phyloP scores from a whole-genome alignment of 2,113 vertebrate species.

The Hydrolagus affinis region DNA sequence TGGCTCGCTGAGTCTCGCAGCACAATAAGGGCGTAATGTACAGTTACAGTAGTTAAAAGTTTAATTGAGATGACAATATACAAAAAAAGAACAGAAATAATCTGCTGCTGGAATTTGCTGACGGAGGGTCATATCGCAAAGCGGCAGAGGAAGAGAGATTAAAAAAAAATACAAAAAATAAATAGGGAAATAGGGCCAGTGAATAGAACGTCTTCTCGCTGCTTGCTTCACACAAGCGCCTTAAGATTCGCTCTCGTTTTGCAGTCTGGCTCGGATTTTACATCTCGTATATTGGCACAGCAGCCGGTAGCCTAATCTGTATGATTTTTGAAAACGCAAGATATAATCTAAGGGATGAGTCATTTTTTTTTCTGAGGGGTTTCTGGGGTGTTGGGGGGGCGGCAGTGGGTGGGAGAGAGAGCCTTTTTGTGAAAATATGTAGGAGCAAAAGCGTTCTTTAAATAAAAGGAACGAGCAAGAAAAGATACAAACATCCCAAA shows the following conservation, averaged over 20 bases:
- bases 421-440: conserved; percentile 49
- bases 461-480: conserved; percentile 50
- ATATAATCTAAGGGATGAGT: conserved; percentile 55
- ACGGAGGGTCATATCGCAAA: too few species aligned
- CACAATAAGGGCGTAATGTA: too few species aligned
- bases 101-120: neutral
- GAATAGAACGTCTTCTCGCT: neutral
- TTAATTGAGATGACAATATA: too few species aligned
- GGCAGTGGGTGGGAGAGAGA: too few species aligned
- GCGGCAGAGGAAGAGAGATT: too few species aligned
- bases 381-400: too few species aligned
- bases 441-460: conserved; percentile 57
- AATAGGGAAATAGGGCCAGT: neutral
- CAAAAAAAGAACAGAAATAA: neutral
- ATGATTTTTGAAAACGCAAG: conserved; percentile 50
- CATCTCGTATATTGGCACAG: conserved; percentile 47
- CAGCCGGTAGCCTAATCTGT: conserved; percentile 45
- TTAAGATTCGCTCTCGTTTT: conserved; percentile 41
- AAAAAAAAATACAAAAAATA: too few species aligned
- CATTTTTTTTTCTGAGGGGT: too few species aligned
- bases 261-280: conserved; percentile 41
- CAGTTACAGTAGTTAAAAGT: too few species aligned
- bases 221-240: conserved; percentile 38
- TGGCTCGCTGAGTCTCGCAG: too few species aligned
- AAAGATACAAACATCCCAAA: conserved; percentile 51